Percentiles rank a stretch among this genome's conserved stretches.
Evolutionary conservation across 2,888 invertebrate genomes (phyloP).

Genomic region (Trissonchulus latispiculum): DNA sequence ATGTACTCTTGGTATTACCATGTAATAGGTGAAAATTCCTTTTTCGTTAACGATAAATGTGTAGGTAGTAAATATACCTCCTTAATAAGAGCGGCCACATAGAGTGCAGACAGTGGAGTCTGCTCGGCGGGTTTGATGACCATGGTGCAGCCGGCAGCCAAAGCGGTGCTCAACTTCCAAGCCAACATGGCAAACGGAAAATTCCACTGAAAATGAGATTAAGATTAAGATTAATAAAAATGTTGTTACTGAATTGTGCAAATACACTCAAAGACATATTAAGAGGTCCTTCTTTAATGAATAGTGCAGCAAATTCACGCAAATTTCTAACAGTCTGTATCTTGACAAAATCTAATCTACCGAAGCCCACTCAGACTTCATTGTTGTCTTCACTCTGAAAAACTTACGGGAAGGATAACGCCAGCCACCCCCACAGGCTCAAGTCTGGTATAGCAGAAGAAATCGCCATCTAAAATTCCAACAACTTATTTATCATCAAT

Average conservation of each 20-base stretch:
- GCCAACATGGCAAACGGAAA: conserved; percentile 24
- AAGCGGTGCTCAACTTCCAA: conserved; percentile 26
- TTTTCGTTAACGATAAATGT: too few relatives aligned
- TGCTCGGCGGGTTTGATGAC: conserved; percentile 28
- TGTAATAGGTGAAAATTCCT: too few relatives aligned
- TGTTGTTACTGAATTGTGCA: too few relatives aligned
- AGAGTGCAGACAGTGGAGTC: conserved; percentile 28
- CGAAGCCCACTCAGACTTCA: background rate
- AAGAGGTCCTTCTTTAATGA: too few relatives aligned
- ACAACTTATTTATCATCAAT: too few relatives aligned
- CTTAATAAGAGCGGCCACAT: conserved; percentile 24
- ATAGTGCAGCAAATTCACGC: too few relatives aligned
- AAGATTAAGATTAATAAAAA: too few relatives aligned
- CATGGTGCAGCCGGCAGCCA: conserved; percentile 29
- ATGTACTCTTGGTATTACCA: too few relatives aligned
- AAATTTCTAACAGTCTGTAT: too few relatives aligned
- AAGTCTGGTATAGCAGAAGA: conserved; percentile 42
- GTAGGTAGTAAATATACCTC: conserved; percentile 30
- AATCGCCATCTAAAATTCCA: conserved; percentile 43
- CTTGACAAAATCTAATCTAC: too few relatives aligned
- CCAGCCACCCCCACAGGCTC: conserved; percentile 46
- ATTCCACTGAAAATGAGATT: conserved; percentile 27
- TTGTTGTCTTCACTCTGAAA: background rate
- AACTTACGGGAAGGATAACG: conserved; percentile 44
- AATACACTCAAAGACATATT: too few relatives aligned